Conservation (phyloP, 2,113 vertebrate genomes). For the Solenodon paradoxus region DNA sequence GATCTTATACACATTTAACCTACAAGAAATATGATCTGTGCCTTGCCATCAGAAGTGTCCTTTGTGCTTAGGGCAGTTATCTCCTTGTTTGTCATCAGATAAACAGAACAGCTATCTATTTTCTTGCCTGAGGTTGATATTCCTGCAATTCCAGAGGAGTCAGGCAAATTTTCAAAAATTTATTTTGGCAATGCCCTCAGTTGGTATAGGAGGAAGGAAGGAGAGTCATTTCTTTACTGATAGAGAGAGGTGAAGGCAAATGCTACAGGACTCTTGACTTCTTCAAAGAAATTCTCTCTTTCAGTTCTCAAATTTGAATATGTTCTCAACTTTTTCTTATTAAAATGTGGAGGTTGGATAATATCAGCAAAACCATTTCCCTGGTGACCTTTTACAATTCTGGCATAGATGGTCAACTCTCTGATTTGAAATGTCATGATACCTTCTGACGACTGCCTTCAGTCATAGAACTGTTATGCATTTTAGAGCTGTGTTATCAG, state of each 20-base stretch:
- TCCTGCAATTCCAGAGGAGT: background rate
- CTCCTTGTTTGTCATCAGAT: background rate
- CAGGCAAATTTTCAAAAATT: background rate
- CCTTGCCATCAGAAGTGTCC: background rate
- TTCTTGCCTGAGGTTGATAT: background rate
- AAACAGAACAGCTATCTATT: background rate
- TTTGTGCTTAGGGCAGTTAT: background rate
- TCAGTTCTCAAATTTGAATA: background rate
- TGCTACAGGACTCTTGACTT: background rate
- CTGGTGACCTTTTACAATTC: background rate
- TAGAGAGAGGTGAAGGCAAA: background rate
- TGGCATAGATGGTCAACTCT: background rate
- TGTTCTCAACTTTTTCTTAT: background rate
- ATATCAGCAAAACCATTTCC: background rate
- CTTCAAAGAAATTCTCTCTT: background rate
- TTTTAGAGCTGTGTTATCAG: background rate
- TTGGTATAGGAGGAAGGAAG: background rate
- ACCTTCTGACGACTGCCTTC: background rate
- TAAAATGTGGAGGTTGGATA: background rate
- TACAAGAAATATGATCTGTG: background rate
- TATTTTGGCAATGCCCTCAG: background rate
- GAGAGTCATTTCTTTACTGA: background rate
- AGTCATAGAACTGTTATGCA: background rate
- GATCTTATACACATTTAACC: background rate
- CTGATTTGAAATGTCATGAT: background rate